Evolutionary conservation across 2,888 invertebrate genomes (phyloP), one percentile per base, ranked within the genome.

Genomic region (Patella depressa): DNA sequence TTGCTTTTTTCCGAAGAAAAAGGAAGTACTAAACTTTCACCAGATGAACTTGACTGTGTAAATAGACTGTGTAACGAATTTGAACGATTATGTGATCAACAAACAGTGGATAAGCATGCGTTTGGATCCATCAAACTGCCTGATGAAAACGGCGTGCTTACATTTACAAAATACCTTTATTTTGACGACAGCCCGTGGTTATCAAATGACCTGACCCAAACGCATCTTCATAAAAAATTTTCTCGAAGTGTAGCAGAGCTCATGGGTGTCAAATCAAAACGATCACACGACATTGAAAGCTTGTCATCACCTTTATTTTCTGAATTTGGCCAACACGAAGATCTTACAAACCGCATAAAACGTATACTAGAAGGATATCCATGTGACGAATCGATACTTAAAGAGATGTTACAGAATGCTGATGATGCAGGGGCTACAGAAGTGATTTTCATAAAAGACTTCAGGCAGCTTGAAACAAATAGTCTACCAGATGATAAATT

Each of bases 331-430:
- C 90, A 90, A 78, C 82, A 84, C n/a, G 90, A 91, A 77, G 83
- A 85, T 59, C 83, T 91, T 5, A 84, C 88, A 12, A 85, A 83
- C n/a, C 80, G 90, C 59, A 78, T 91, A 29, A 86, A 84, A 72
- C 77, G 89, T 14, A 86, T 91, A 55, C 78, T 91, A 11, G 75
- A 82, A 2, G 85, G 88, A 5, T 90, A 90, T 77, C 89, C 89
- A 0, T 88, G 85, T 78, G 89, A 89, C 72, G 79, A 83, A 65
- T 86, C 87, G 12, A 82, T 91, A 34, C 83, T 91, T 71, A 90
- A 90, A 81, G 91, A 91, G 81, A 80, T 91, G 14, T 76, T 91
- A 3, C 90, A 89, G 78, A 89, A 89, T 83, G 88, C 89, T 34
- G 89, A 89, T 79, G 89, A 89, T 81, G 88, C 90, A 24, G 85